phyloP scores from a whole-genome alignment of 2,113 vertebrate genomes.

The Colossoma macropomum region DNA sequence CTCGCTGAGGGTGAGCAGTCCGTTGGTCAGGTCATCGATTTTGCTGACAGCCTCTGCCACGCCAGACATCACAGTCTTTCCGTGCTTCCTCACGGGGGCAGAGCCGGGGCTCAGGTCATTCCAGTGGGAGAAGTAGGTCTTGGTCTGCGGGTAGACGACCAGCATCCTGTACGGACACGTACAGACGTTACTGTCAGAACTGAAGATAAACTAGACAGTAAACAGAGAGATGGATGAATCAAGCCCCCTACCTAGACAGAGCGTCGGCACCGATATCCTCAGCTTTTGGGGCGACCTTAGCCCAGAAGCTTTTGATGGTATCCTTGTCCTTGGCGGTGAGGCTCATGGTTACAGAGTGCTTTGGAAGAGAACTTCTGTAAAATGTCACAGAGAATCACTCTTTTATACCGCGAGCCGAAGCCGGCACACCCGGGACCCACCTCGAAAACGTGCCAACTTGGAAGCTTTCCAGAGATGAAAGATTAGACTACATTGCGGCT shows the following conservation, averaged over 20 bases:
- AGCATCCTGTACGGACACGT: constrained; percentile 70
- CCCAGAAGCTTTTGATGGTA: constrained; percentile 67
- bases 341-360: constrained; percentile 66
- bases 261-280: constrained; percentile 61
- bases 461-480: background rate
- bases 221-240: background rate
- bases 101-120: constrained; percentile 76
- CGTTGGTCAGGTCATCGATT: constrained; percentile 70
- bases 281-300: constrained; percentile 57
- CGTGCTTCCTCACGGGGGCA: constrained; percentile 72
- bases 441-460: background rate
- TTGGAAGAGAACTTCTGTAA: constrained; percentile 29
- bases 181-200: background rate
- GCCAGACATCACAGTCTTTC: constrained; percentile 73
- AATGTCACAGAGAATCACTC: background rate
- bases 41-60: constrained; percentile 70
- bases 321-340: constrained; percentile 63
- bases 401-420: background rate
- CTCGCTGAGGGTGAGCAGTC: constrained; percentile 78
- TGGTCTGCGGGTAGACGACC: constrained; percentile 71
- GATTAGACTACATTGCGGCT: constrained; percentile 4
- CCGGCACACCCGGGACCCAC: constrained; percentile 20
- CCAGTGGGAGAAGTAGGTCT: constrained; percentile 84
- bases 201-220: background rate
- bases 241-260: constrained; percentile 71